Base-by-base conservation (phyloP, 1,140 invertebrate genomes). In the Polypedilum pembai region DNA sequence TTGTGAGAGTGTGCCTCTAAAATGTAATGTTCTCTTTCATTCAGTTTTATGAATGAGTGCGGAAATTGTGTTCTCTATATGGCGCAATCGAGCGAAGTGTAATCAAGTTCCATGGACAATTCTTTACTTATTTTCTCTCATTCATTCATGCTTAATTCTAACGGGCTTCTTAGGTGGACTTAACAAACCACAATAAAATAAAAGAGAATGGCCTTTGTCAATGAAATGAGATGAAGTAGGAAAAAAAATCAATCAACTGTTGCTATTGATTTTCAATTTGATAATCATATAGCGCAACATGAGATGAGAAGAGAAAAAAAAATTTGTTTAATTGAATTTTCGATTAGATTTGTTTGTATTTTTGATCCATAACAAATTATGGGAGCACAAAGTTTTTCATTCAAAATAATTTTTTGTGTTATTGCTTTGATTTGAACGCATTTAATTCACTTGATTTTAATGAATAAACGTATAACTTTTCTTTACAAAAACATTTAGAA, bases 321-420 rank as follows among this genome's bases (percentile, higher is more conserved):
- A 69, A 69, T 18, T 69, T 7, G 20, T 69, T 69, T 69, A 69
- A 69, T 20, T 69, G 17, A 69, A 69, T 69, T 69, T 69, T 21
- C 65, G 65, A 69, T 69, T 69, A 69, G 65, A 69, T 69, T 69
- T 69, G 65, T 69, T 69, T 69, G 65, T 18, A 33, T 33, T 69
- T 69, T 69, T 69, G 65, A n/a, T 69, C 65, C 65, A 20, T 69
- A 21, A 18, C 65, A 18, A 69, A 69, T 69, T 18, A 18, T 20
- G 65, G 65, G 65, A 69, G 65, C 45, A 56, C 45, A 56, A n/a
- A 33, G 5, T 33, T 33, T 1, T 33, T 33, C 5, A 33, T 3
- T 33, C 1, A 33, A 33, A 33, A 33, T 33, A 33, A 3, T 5
- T 33, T 33, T 33, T 33, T 33, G 5, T 33, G 24, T 1, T 33